Evolutionary conservation across 1,140 invertebrate species (phyloP).

Genomic region (Drosophila burlai): DNA sequence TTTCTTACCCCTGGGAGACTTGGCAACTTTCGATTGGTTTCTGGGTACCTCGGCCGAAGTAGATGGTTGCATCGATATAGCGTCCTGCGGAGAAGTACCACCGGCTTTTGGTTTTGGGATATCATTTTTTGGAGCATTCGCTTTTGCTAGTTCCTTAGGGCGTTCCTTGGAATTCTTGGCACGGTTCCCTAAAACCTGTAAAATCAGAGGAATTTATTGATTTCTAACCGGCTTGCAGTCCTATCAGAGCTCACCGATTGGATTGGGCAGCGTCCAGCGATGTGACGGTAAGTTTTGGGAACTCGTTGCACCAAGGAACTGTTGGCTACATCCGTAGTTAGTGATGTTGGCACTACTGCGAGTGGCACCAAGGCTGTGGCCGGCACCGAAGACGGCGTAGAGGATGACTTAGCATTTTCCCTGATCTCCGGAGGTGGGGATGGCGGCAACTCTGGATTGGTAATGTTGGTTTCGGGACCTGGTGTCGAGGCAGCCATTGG

Average conservation of each 20-base stretch:
- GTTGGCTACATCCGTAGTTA: no score
- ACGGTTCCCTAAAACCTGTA: accelerated
- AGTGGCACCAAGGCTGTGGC: background rate
- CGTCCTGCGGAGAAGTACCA: background rate
- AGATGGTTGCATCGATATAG: background rate
- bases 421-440: background rate
- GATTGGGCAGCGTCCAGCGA: background rate
- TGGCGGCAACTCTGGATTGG: background rate
- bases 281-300: background rate
- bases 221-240: background rate
- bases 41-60: background rate
- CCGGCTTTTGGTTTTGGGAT: background rate
- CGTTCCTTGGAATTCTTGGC: background rate
- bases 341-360: no score
- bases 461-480: no score
- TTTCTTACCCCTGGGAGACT: no score
- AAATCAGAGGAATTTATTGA: background rate
- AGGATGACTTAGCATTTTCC: no score
- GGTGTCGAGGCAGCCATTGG: constrained; percentile 3
- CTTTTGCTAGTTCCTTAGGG: background rate
- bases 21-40: no score
- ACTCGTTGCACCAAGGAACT: background rate
- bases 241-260: background rate
- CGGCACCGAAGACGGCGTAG: background rate
- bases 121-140: background rate